Base-by-base conservation (phyloP, 2,888 invertebrate species). In the Rugalucina vietnamica region DNA sequence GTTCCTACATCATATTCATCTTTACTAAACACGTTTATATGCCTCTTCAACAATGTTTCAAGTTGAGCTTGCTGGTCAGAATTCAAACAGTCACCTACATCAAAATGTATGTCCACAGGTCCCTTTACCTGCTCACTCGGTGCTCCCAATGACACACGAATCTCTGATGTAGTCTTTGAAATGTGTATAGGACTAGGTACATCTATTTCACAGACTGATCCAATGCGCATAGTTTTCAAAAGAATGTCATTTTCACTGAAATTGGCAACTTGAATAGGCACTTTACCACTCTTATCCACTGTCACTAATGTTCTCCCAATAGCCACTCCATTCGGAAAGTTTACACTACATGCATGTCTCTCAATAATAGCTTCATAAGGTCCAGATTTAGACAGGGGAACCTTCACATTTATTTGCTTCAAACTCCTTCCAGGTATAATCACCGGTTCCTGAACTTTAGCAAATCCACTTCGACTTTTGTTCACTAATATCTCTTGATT, bases 1-100 rank as follows among this genome's bases (percentile, higher is more conserved):
- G 24, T 54, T 10, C 76, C 76, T 36, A 76, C n/a, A 76, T 76
- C 76, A 60, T 76, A 32, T 18, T 76, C 76, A 76, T 37, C 36
- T 21, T 76, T 34, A 70, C 78, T 57, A 36, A 54, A 72, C 24
- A 29, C 54, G 37, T 71, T 36, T 24, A 50, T 37, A 36, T 79
- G 37, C 27, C 54, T 71, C n/a, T 71, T 49, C 18, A 60, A 60
- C 60, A 60, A 29, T 29, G 60, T 29, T 18, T 60, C 60, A 27
- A 60, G 18, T 29, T 60, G 5, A 27, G 3, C 54, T n/a, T 54
- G 8, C 54, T 54, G 54, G n/a, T 14, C 21, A 18, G 8, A 21
- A 54, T 8, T 54, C 54, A 54, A 54, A 8, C 54, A 8, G 21
- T 54, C 54, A 21, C 54, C 54, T 54, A 54, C n/a, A 54, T 54